These are phyloP conservation scores for Nothura maculosa DNA, from an alignment of 2,797 vertebrate species.

Conservation along the genomic window DNA sequence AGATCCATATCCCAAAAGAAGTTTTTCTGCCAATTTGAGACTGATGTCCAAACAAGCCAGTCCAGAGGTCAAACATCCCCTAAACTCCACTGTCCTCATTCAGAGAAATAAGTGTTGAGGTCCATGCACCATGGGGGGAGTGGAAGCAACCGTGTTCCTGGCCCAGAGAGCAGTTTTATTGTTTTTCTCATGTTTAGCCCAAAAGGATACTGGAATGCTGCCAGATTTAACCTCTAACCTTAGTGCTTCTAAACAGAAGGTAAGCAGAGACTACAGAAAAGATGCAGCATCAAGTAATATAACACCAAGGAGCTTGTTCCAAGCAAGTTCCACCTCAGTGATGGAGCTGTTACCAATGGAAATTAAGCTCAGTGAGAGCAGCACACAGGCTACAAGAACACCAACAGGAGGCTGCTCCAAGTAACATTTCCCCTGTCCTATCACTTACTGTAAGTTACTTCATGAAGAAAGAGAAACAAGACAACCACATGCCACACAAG, in stretches of 20 bases:
- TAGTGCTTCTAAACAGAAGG: neutral
- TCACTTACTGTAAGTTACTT: slow-evolving; percentile 8
- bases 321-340: neutral
- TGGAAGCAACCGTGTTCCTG: neutral
- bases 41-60: neutral
- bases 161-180: neutral
- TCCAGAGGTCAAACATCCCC: neutral
- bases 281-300: neutral
- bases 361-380: slow-evolving; percentile 25
- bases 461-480: neutral
- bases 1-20: neutral
- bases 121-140: neutral
- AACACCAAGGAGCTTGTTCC: slow-evolving; percentile 8
- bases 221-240: neutral
- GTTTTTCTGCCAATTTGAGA: neutral
- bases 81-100: neutral
- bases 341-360: neutral
- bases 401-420: neutral
- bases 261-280: neutral
- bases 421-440: neutral
- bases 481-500: neutral
- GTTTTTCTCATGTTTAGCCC: neutral
- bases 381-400: neutral
- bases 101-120: neutral
- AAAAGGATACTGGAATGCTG: neutral